Percentiles rank a stretch among this genome's conserved stretches.
phyloP scores from a whole-genome alignment of 2,888 invertebrate genomes.

The Caenorhabditis sp. region DNA sequence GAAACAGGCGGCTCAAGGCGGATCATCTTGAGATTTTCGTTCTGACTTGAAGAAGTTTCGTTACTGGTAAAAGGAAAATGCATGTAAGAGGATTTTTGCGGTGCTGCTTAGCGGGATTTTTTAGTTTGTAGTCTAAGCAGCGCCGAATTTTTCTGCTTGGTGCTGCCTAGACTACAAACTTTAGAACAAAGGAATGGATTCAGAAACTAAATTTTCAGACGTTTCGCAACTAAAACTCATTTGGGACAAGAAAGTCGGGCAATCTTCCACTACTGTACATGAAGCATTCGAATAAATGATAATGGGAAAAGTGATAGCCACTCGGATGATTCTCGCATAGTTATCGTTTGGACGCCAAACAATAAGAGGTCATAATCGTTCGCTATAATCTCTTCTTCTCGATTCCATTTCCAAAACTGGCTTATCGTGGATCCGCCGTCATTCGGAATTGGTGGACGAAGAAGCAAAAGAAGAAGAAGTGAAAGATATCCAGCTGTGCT shows the following conservation, averaged over 20 bases:
- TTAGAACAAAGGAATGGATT: no score
- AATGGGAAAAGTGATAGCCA: slow-evolving; percentile 7
- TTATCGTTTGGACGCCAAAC: slow-evolving; percentile 20
- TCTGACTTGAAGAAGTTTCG: no score
- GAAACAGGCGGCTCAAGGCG: slow-evolving; percentile 14
- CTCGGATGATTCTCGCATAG: slow-evolving; percentile 30
- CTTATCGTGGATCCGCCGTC: slow-evolving; percentile 20
- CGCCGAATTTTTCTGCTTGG: background rate
- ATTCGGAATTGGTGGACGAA: background rate
- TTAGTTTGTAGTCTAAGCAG: no score
- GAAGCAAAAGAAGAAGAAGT: background rate
- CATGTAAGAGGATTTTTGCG: no score
- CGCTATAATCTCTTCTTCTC: slow-evolving; percentile 33
- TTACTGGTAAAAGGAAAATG: no score
- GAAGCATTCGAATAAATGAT: no score
- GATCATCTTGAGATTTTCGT: slow-evolving; percentile 29
- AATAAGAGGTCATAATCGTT: slow-evolving; percentile 45
- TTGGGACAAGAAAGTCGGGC: no score
- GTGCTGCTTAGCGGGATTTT: no score
- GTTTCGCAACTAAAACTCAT: no score
- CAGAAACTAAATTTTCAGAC: no score
- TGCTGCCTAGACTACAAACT: background rate
- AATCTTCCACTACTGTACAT: no score
- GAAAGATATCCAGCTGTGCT: slow-evolving; percentile 7
- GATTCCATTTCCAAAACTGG: slow-evolving; percentile 35